Base-by-base conservation (phyloP, 2,797 vertebrate species). In the Oreortyx pictus region DNA sequence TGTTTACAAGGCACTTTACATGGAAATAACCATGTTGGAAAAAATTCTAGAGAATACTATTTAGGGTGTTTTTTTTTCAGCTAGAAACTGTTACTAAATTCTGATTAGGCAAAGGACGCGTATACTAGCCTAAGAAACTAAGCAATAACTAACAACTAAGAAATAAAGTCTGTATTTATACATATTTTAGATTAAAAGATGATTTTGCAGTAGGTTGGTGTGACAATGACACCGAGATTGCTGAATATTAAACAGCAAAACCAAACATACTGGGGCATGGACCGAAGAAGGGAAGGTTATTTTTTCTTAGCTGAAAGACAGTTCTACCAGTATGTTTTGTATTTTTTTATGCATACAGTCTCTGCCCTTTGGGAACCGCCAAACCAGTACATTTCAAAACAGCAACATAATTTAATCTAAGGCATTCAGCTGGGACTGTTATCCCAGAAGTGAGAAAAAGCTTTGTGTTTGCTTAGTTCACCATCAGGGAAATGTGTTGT, bases 381-480 rank as follows among this genome's bases (percentile, higher is more conserved):
- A 88, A 94, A 82, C 18, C 27, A 66, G 35, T 33, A 66, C 19
- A 25, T 89, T 89, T 90, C 80, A 88, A 35, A 89, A 72, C 49
- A 93, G 56, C 35, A 79, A 65, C 80, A 81, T 86, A 83, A 67
- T 88, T 89, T 89, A 74, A 68, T 94, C 56, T 74, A 20, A 31
- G 20, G 17, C 68, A 66, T 93, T 83, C 71, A 37, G 0, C 71
- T 81, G 62, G 62, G 76, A 82, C 22, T 82, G 20, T 83, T 87
- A 52, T 65, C 43, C 56, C 20, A 83, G 35, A 87, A 35, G 59
- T 91, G 39, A 60, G 68, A 73, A 67, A 71, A 82, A 27, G 17
- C 56, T 74, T 95, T 91, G 37, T 86, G 49, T 95, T 95, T 90
- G 75, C 49, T 90, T 90, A 91, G 79, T 87, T 57, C 9, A 29